Conservation (phyloP, 1,140 invertebrate genomes). For the Lucilia sericata region DNA sequence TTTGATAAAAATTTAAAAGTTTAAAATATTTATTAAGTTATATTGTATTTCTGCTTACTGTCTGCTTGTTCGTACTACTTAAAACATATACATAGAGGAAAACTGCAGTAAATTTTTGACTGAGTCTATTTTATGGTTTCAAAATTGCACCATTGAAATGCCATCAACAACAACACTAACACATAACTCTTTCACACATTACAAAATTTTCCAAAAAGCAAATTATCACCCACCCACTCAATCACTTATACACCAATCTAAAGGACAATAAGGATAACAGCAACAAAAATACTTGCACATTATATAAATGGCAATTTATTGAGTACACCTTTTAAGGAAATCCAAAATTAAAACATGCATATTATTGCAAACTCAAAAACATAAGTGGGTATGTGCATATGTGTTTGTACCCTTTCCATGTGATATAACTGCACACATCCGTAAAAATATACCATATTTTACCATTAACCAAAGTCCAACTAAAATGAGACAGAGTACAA, state of each 20-base stretch:
- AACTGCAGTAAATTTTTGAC: neutral
- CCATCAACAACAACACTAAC: neutral
- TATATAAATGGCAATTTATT: neutral
- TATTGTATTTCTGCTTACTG: too few species aligned
- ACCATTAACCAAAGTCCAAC: neutral
- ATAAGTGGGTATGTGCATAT: too few species aligned
- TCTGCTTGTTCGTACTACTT: too few species aligned
- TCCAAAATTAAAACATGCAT: neutral
- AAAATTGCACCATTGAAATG: neutral
- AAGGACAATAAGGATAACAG: neutral
- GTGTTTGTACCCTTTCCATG: too few species aligned
- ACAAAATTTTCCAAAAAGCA: slow-evolving; percentile 19
- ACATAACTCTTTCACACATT: slow-evolving; percentile 1
- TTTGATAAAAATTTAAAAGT: too few species aligned
- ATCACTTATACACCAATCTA: too few species aligned
- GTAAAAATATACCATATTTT: neutral
- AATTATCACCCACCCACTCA: too few species aligned
- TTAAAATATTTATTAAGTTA: too few species aligned
- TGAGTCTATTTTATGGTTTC: neutral
- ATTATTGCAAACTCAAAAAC: neutral
- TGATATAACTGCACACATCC: neutral
- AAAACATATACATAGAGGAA: too few species aligned
- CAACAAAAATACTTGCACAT: neutral
- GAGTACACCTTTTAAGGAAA: too few species aligned
- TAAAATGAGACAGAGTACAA: neutral